Conservation (phyloP, 2,113 vertebrate species). For the Zootoca vivipara region DNA sequence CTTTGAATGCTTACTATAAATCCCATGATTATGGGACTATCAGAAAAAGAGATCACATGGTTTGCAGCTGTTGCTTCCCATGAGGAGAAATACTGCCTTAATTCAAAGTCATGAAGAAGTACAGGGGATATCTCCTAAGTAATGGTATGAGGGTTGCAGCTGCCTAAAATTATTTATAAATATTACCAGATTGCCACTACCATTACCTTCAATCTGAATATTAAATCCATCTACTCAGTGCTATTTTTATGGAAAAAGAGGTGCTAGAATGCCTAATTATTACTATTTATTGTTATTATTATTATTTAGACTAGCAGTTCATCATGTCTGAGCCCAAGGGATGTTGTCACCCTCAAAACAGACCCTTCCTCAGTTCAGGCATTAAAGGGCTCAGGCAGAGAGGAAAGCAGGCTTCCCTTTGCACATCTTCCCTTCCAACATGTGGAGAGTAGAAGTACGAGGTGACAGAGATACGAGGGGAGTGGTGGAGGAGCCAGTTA, state of each 20-base stretch:
- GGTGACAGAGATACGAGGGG: background rate
- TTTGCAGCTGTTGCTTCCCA: background rate
- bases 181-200: background rate
- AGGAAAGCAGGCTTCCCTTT: background rate
- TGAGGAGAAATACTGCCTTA: background rate
- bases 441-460: background rate
- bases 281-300: too few species aligned
- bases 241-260: too few species aligned
- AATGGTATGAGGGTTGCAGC: background rate
- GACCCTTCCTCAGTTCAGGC: too few species aligned
- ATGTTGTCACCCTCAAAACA: too few species aligned
- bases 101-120: background rate
- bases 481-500: too few species aligned
- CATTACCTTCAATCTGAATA: background rate
- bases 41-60: background rate
- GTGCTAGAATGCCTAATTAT: too few species aligned
- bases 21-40: background rate
- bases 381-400: background rate
- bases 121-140: background rate
- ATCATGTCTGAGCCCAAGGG: slow-evolving; percentile 1
- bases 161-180: background rate
- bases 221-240: background rate
- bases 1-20: background rate
- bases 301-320: background rate
- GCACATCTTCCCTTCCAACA: background rate